Base-by-base conservation (phyloP, 2,888 invertebrate species). In the Odiellus spinosus region DNA sequence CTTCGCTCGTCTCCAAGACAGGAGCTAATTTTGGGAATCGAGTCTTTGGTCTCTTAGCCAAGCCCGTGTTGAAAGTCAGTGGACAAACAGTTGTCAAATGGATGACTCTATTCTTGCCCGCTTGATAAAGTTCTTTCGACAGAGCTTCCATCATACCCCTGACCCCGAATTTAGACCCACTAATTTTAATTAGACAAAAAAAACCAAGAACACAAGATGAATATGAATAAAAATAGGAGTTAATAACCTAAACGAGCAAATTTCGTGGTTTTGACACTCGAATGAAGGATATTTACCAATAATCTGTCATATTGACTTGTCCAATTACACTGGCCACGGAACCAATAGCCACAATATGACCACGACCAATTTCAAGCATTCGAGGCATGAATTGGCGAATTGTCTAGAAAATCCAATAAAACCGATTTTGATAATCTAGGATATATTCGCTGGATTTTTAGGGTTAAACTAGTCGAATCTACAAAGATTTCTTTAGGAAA, bases 341-440 rank as follows among this genome's bases (percentile, higher is more conserved):
- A 1, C 93, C 88, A 49, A 95, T 81, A 45, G 84, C 88, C 8
- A 93, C 88, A 56, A 96, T 80, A 64, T 95, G 95, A 8, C 95
- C 95, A 56, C 80, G 78, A 60, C 86, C 78, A 41, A 75, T 73
- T 60, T 80, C 76, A 54, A 93, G 75, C 95, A 95, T 95, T 40
- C 74, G 73, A 18, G 91, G 91, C 51, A 93, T 71, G 69, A 93
- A 93, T 12, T 88, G 83, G 1, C 51, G 46, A 19, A 51, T 43
- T 3, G 45, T 53, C 53, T 53, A 39, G 39, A 44, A 44, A 12
- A 44, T 4, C 10, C 12, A 41, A 20, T 21, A 41, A n/a, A 19
- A 8, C 15, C 15, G n/a, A n/a, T 41, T 20, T 41, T 12, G n/a
- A 4, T 11, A 19, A 18, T 10, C 11, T 35, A 35, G 12, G 12